Conservation (phyloP, 2,113 vertebrate genomes). For the Cyphomyrus plagiostoma region DNA sequence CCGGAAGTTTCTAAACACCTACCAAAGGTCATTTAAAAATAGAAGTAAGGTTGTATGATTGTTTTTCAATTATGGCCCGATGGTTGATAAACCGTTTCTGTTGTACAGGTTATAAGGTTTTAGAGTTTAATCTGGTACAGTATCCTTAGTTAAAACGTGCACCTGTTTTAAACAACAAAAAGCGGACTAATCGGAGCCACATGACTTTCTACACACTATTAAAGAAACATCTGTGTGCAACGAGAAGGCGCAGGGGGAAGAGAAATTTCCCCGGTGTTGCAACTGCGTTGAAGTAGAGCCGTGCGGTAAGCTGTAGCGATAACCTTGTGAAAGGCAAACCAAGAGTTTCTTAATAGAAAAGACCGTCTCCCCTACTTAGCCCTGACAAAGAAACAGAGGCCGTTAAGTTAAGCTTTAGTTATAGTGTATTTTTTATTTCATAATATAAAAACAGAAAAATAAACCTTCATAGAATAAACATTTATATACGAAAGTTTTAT, state of each 20-base stretch:
- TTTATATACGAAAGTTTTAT: not conserved
- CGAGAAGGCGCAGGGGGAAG: not conserved
- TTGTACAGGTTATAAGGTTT: not conserved
- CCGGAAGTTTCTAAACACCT: not conserved
- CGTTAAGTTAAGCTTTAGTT: not conserved
- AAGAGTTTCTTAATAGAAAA: not conserved
- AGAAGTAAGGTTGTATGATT: not conserved
- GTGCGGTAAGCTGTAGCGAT: not conserved
- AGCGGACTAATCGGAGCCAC: not conserved
- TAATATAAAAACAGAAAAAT: conserved; percentile 8
- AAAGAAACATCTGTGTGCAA: conserved; percentile 8
- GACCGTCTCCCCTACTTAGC: not conserved
- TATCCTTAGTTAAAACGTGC: not conserved
- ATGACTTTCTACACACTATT: not conserved
- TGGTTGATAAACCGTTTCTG: not conserved
- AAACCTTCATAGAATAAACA: not conserved
- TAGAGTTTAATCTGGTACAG: not conserved
- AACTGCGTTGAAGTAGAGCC: not conserved
- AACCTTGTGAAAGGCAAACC: not conserved
- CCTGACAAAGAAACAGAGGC: not conserved
- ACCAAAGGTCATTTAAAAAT: not conserved
- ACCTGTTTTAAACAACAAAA: not conserved
- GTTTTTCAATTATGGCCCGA: not conserved
- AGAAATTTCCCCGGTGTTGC: conserved; percentile 10
- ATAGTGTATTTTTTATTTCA: not conserved